These are phyloP conservation scores for Acheta domesticus DNA, from an alignment of 2,888 invertebrate species.

Conservation along the genomic window DNA sequence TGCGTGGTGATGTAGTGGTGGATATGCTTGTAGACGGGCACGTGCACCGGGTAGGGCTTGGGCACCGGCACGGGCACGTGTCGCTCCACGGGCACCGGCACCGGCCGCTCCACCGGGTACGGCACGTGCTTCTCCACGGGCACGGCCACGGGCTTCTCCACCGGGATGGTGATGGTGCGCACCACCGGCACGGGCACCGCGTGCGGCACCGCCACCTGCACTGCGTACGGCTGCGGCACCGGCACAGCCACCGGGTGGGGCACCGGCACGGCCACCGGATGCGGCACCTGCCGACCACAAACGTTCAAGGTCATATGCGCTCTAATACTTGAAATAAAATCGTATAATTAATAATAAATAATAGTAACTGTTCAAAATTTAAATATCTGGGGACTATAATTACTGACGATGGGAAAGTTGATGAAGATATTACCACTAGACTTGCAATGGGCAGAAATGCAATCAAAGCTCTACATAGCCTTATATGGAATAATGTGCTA, in stretches of 20 bases:
- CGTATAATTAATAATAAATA: too few relatives aligned
- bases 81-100: constrained; percentile 23
- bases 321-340: too few relatives aligned
- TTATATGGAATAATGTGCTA: too few relatives aligned
- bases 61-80: constrained; percentile 27
- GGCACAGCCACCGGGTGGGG: constrained; percentile 4
- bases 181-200: constrained; percentile 24
- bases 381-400: too few relatives aligned
- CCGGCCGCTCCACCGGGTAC: constrained; percentile 25
- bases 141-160: constrained; percentile 29
- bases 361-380: too few relatives aligned
- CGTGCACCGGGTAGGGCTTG: constrained; percentile 26
- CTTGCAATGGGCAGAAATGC: too few relatives aligned
- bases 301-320: not conserved
- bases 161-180: constrained; percentile 19
- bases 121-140: constrained; percentile 29
- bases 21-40: constrained; percentile 29
- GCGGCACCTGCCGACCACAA: not conserved
- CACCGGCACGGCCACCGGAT: constrained; percentile 23
- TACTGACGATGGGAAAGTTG: too few relatives aligned
- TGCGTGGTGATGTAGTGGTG: constrained; percentile 27
- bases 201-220: constrained; percentile 24
- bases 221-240: constrained; percentile 26
- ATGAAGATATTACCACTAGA: too few relatives aligned
- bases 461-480: too few relatives aligned